Percentiles rank a stretch among this genome's conserved stretches.
These are phyloP conservation scores for Cyclura pinguis DNA, from an alignment of 2,797 vertebrate genomes.

Conservation along the genomic window DNA sequence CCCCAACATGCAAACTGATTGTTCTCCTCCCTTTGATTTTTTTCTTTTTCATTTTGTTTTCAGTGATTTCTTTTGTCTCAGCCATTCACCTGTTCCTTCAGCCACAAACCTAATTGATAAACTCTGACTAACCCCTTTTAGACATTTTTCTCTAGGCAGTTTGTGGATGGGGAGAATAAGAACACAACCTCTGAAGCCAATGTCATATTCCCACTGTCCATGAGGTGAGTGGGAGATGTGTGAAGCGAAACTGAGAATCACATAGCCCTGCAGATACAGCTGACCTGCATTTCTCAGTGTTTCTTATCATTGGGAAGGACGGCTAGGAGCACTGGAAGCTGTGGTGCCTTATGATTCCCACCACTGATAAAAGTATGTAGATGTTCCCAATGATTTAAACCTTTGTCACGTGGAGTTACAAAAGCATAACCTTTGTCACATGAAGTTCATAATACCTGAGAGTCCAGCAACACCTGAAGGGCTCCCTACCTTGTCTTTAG, in stretches of 20 bases:
- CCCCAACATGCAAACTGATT: background rate
- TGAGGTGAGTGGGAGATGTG: background rate
- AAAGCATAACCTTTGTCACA: too few relatives aligned
- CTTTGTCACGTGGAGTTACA: background rate
- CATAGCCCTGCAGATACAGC: background rate
- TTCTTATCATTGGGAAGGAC: too few relatives aligned
- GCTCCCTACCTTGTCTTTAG: background rate
- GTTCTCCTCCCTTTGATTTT: background rate
- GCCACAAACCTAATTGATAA: background rate
- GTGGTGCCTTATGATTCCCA: too few relatives aligned
- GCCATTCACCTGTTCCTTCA: background rate
- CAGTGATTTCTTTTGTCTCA: background rate
- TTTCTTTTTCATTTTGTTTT: too few relatives aligned
- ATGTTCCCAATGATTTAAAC: background rate
- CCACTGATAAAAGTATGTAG: too few relatives aligned
- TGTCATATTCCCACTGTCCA: background rate
- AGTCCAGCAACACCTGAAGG: background rate
- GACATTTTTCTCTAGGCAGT: background rate
- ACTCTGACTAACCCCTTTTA: background rate
- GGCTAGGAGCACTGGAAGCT: too few relatives aligned
- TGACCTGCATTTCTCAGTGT: too few relatives aligned
- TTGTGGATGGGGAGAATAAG: background rate
- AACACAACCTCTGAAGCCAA: background rate
- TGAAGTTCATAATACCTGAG: background rate
- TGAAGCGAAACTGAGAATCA: background rate